These are phyloP conservation scores for Capra hircus DNA, from an alignment of 2,113 vertebrate genomes.

Conservation along the genomic window DNA sequence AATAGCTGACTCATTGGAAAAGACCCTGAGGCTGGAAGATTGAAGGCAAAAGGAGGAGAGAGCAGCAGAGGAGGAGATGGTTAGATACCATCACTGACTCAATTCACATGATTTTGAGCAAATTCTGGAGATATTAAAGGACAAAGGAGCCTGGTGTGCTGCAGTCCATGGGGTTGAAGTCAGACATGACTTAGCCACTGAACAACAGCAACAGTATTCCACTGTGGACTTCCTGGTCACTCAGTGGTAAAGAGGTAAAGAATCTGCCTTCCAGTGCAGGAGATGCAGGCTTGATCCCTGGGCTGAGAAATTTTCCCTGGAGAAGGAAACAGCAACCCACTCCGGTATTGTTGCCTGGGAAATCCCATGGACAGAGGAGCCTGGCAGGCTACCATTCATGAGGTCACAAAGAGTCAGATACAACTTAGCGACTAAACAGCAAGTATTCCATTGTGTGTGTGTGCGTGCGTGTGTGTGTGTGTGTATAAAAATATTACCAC, in stretches of 20 bases:
- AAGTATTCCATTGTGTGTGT: background rate
- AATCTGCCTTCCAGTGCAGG: background rate
- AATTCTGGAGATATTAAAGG: background rate
- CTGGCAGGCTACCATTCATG: background rate
- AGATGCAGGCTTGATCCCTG: background rate
- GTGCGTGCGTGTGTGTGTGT: fast-evolving
- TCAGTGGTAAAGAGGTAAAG: background rate
- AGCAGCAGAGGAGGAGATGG: background rate
- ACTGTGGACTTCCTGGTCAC: background rate
- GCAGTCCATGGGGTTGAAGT: background rate
- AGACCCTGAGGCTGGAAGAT: background rate
- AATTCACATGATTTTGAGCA: background rate
- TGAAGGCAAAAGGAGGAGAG: background rate
- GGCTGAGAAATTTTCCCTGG: background rate
- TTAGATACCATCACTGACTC: background rate
- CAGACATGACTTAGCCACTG: background rate
- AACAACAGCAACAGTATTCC: background rate
- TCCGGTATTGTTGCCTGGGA: background rate
- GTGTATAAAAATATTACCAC: background rate
- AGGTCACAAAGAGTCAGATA: background rate
- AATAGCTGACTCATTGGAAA: background rate
- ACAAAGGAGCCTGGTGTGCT: background rate
- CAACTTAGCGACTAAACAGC: background rate
- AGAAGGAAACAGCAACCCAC: background rate
- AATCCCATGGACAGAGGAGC: background rate